Evolutionary conservation across 2,797 vertebrate species (phyloP), one percentile per base, ranked within the genome.

Genomic region (Graptemys geographica): DNA sequence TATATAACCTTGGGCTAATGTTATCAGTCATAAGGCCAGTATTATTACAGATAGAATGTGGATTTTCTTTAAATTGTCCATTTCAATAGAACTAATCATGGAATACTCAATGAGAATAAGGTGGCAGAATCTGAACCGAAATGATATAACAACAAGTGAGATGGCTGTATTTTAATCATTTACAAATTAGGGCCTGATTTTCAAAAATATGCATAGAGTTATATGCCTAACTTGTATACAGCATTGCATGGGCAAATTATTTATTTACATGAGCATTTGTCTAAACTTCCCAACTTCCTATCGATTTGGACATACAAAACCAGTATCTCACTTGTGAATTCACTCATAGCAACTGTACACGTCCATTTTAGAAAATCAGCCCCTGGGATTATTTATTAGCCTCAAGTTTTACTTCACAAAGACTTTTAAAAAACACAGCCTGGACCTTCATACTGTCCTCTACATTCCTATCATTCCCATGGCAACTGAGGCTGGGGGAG

Each of bases 341-440:
- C 11, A 51, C 8, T 79, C 52, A 13, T 2, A 51, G 2, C 11
- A 1, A 47, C 12, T 79, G 28, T 86, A 74, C 1, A 53, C 2
- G 0, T 53, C 44, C 31, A 84, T 56, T 83, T 81, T 23, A 33
- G 94, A 81, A 85, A 57, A 41, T 44, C 25, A 47, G 11, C 6
- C 4, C 56, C 5, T 65, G 59, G 41, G 25, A 55, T 13, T 81
- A 86, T 79, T 51, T 7, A 81, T 33, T 41, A 87, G 81, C 28
- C 0, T 44, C 1, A 69, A 86, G 2, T 16, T 44, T 0, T 0
- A 3, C n/a, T 69, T 69, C 15, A 33, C 9, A 25, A 74, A 27
- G 21, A 5, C 81, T 0, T 0, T 8, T 81, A 81, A 72, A 80
- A 81, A 9, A 81, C 84, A n/a, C 0, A 0, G 47, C 5, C 49